Conservation (phyloP, 2,888 invertebrate genomes). For the Tetramorium bicarinatum region DNA sequence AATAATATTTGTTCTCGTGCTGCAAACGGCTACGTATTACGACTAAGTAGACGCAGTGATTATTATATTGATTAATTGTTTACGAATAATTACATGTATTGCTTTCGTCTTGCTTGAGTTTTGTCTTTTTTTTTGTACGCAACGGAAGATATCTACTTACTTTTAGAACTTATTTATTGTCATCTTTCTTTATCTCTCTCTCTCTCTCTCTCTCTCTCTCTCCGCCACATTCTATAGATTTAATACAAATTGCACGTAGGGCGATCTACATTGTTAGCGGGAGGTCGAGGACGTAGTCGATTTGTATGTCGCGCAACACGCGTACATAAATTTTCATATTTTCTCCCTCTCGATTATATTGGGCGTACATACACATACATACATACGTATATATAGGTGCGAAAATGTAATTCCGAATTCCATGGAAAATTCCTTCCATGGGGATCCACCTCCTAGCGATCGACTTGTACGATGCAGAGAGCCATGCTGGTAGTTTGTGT, state of each 20-base stretch:
- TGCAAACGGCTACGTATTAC: conserved; percentile 73
- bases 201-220: conserved; percentile 4
- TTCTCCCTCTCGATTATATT: neutral
- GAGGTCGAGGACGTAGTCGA: conserved; percentile 50
- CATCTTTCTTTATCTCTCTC: conserved; percentile 57
- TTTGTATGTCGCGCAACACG: neutral
- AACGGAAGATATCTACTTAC: conserved; percentile 68
- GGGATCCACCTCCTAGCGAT: conserved; percentile 31
- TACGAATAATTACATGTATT: conserved; percentile 77
- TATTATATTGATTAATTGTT: conserved; percentile 76
- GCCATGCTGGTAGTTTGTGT: conserved; percentile 78
- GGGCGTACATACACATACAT: neutral
- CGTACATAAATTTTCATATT: conserved; percentile 6
- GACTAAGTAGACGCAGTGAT: conserved; percentile 76
- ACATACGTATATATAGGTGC: neutral
- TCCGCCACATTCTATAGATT: conserved; percentile 66
- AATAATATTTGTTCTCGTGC: conserved; percentile 78
- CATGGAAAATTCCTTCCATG: neutral
- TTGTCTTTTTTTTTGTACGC: conserved; percentile 69
- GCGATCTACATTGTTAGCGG: conserved; percentile 66
- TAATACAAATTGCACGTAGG: conserved; percentile 73
- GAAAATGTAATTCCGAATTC: conserved; percentile 17
- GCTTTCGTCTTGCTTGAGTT: conserved; percentile 77
- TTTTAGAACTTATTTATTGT: conserved; percentile 81
- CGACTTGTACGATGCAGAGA: conserved; percentile 66